Base-by-base conservation (phyloP, 1,140 invertebrate species). In the Drosophila triauraria region DNA sequence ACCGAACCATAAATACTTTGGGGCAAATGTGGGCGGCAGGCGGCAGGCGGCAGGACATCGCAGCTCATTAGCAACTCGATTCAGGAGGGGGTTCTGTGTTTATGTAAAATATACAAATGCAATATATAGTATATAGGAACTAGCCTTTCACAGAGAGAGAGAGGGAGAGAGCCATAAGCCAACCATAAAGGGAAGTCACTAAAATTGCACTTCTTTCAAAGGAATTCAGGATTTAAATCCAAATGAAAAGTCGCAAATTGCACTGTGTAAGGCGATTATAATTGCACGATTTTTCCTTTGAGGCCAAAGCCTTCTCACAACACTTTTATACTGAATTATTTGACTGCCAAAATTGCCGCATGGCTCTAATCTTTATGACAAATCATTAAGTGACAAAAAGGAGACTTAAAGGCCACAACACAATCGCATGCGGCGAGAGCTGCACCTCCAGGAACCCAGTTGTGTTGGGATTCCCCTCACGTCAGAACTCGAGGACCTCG, bases 31-130 rank as follows among this genome's bases (percentile, higher is more conserved):
- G 62, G 62, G 62, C 38, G 62, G 40, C 59, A 32, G 71, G 62
- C 38, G 62, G 40, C 59, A 32, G 71, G 69, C 20, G 20, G 20
- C 20, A 20, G 20, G 69, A 63, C 71, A 75, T 54, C 12, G 47
- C 57, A 58, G 51, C 63, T 84, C 65, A 83, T 83, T 84, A 84
- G 51, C 81, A 61, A 48, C 20, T 57, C 10, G 54, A 30, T 53
- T 20, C 20, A 25, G n/a, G 13, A 44, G 2, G 10, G 46, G 17
- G 25, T 2, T 2, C 12, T 59, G 12, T n/a, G 20, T 1, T 20
- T 20, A 20, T 1, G 20, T 20, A 20, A 20, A 20, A 20, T 20
- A 20, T 20, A 20, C 1, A 20, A 20, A 20, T 20, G 20, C 20
- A 20, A 20, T 20, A 20, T 20, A 20, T 20, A 20, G 20, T 20